These are phyloP conservation scores for Xanthorhoe designata DNA, from an alignment of 2,888 invertebrate genomes.

Conservation along the genomic window DNA sequence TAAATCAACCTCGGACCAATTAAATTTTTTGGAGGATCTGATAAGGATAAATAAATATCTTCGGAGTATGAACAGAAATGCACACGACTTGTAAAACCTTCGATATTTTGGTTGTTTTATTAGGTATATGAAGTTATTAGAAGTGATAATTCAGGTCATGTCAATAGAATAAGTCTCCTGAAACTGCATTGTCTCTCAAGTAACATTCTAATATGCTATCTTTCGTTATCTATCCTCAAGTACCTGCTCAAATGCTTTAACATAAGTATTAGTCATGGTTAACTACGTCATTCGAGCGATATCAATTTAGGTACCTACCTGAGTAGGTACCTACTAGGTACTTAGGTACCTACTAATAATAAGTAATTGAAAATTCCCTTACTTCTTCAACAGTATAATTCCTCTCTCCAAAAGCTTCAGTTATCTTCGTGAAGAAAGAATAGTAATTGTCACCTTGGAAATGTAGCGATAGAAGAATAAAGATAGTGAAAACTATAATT, in stretches of 20 bases:
- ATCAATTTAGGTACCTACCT: not conserved
- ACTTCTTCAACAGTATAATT: constrained; percentile 84
- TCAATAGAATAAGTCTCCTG: not conserved
- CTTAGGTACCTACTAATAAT: not conserved
- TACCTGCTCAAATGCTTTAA: not conserved
- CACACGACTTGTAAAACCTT: no score
- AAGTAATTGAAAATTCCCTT: constrained; percentile 39
- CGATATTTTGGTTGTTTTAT: no score
- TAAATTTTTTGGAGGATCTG: no score
- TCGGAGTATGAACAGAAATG: no score
- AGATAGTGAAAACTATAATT: constrained; percentile 88
- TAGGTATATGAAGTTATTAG: no score
- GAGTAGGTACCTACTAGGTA: not conserved
- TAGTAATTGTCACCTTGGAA: constrained; percentile 72
- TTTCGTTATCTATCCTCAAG: not conserved
- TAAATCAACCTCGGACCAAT: no score
- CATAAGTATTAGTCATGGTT: not conserved
- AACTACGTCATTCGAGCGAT: not conserved
- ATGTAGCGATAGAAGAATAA: constrained; percentile 86
- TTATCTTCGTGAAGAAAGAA: constrained; percentile 79
- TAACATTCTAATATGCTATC: not conserved
- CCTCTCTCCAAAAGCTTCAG: constrained; percentile 80
- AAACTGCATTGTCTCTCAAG: not conserved
- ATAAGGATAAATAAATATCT: no score
- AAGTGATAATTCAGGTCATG: not conserved